A percentile compares a stretch with the other conserved stretches of the same genome.
Evolutionary conservation across 2,888 invertebrate species (phyloP).

Genomic region (Torymus tubicola): DNA sequence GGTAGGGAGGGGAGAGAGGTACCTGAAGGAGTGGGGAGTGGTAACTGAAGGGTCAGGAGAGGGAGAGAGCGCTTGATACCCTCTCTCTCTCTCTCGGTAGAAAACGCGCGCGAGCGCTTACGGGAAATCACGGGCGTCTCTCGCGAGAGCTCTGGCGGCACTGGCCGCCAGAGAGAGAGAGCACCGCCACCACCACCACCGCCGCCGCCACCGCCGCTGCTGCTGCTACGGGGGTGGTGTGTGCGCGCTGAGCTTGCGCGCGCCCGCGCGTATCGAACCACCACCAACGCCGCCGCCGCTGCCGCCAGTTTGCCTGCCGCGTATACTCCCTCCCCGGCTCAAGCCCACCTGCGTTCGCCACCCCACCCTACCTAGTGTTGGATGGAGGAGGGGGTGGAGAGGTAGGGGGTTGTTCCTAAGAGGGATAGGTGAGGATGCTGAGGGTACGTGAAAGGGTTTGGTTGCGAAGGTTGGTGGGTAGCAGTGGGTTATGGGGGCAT

Average conservation of each 20-base stretch:
- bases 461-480: no score
- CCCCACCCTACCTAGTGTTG: no score
- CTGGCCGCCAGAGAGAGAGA: slow-evolving; percentile 66
- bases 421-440: no score
- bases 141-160: slow-evolving; percentile 74
- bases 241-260: slow-evolving; percentile 45
- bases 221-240: neutral
- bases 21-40: no score
- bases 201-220: slow-evolving; percentile 20
- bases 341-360: no score
- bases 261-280: slow-evolving; percentile 72
- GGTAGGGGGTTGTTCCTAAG: no score
- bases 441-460: no score
- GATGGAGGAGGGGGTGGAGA: no score
- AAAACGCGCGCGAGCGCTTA: slow-evolving; percentile 58
- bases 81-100: no score
- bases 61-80: slow-evolving; percentile 12
- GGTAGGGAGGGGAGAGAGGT: no score
- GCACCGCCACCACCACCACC: slow-evolving; percentile 16
- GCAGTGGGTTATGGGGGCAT: no score
- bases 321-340: neutral
- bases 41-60: neutral
- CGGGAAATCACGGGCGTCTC: slow-evolving; percentile 73
- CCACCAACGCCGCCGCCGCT: slow-evolving; percentile 60
- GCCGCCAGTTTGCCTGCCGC: slow-evolving; percentile 18